phyloP scores from a whole-genome alignment of 2,888 invertebrate genomes.

The Sussaba pulchella region DNA sequence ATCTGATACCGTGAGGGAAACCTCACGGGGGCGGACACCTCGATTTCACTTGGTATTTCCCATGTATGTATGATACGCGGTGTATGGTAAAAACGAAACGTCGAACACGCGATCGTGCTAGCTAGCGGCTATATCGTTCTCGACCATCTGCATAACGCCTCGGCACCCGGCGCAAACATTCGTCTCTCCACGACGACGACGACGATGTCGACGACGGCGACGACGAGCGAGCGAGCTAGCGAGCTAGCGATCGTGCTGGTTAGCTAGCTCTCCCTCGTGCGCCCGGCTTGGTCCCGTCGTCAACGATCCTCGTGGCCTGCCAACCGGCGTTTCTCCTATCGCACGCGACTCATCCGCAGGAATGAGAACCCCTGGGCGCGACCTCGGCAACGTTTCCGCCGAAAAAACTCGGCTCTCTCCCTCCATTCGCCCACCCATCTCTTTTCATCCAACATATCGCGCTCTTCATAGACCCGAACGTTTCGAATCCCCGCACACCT shows the following conservation, averaged over 20 bases:
- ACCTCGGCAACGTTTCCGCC: constrained; percentile 80
- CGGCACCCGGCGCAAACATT: constrained; percentile 61
- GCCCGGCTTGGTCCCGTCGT: constrained; percentile 57
- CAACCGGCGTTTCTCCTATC: constrained; percentile 59
- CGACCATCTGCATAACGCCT: constrained; percentile 68
- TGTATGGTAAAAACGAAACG: constrained; percentile 35
- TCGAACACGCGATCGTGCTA: constrained; percentile 61
- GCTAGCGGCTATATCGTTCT: constrained; percentile 60
- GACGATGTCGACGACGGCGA: too few relatives aligned
- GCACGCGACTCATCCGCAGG: constrained; percentile 39
- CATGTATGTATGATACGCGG: neutral
- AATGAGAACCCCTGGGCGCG: constrained; percentile 72
- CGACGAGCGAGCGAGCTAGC: constrained; percentile 38
- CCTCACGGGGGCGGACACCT: too few relatives aligned
- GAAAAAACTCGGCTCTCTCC: constrained; percentile 70
- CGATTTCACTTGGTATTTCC: neutral
- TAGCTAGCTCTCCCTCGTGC: constrained; percentile 49
- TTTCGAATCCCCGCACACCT: constrained; percentile 59
- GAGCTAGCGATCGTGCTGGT: too few relatives aligned
- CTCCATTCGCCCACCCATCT: constrained; percentile 56
- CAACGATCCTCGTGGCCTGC: constrained; percentile 53
- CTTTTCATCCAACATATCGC: constrained; percentile 46
- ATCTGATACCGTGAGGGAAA: too few relatives aligned
- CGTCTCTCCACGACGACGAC: constrained; percentile 38
- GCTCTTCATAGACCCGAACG: constrained; percentile 54